phyloP scores from a whole-genome alignment of 2,113 vertebrate species.

The Corythoichthys haematopterus region DNA sequence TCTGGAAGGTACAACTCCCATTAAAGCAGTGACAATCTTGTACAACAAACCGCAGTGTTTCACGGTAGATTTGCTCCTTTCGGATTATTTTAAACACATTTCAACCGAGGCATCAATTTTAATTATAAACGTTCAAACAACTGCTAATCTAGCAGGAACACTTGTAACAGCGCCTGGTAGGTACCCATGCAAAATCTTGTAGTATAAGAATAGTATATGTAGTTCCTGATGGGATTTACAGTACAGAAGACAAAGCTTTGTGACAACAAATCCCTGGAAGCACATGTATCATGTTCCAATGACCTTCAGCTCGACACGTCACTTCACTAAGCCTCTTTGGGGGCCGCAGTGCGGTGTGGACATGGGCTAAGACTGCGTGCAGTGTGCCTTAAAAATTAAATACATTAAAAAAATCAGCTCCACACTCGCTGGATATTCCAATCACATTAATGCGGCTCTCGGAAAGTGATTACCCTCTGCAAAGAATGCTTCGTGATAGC shows the following conservation, averaged over 20 bases:
- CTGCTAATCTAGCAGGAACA: too few relatives aligned
- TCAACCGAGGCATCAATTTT: too few relatives aligned
- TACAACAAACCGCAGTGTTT: not conserved
- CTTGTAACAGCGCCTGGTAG: too few relatives aligned
- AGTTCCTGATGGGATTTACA: not conserved
- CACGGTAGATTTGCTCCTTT: too few relatives aligned
- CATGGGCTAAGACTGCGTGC: slow-evolving; percentile 35
- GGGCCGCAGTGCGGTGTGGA: slow-evolving; percentile 35
- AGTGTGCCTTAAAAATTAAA: not conserved
- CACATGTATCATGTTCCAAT: slow-evolving; percentile 33
- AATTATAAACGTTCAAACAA: too few relatives aligned
- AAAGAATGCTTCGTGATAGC: not conserved
- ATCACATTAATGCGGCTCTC: slow-evolving; percentile 9
- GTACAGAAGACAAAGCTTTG: slow-evolving; percentile 19
- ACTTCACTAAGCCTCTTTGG: slow-evolving; percentile 58
- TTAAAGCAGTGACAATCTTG: not conserved
- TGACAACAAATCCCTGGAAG: slow-evolving; percentile 31
- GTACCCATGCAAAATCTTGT: not conserved
- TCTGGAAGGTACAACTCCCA: not conserved
- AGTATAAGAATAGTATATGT: not conserved
- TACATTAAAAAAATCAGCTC: not conserved
- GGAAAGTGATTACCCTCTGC: not conserved
- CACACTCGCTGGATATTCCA: slow-evolving; percentile 1
- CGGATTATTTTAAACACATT: too few relatives aligned
- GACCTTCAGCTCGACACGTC: slow-evolving; percentile 47